Conservation (phyloP, 2,888 invertebrate species). For the Neelides folsomi region DNA sequence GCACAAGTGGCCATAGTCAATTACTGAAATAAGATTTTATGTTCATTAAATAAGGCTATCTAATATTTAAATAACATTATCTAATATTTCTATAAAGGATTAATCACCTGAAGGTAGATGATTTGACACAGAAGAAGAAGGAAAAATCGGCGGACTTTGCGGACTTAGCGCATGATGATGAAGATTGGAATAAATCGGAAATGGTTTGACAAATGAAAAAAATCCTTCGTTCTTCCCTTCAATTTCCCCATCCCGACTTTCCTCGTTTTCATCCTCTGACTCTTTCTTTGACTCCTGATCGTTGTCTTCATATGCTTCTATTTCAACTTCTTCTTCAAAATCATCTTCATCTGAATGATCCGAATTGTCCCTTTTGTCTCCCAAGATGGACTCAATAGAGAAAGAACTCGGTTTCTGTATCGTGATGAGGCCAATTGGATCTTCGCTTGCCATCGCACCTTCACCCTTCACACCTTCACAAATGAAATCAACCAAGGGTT, state of each 20-base stretch:
- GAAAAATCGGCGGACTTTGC: not conserved
- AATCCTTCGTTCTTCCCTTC: constrained; percentile 1
- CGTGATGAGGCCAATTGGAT: not conserved
- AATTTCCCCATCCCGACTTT: constrained; percentile 1
- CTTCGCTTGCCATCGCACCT: not conserved
- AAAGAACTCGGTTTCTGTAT: constrained; percentile 10
- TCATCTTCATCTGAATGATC: constrained; percentile 8
- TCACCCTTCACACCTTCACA: not conserved
- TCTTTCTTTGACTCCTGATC: constrained; percentile 4
- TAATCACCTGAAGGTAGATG: not conserved
- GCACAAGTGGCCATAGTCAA: constrained; percentile 17
- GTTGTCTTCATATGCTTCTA: not conserved
- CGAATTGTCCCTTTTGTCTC: not conserved
- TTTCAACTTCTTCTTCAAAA: constrained; percentile 9
- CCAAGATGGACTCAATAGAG: constrained; percentile 24
- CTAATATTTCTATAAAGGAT: not conserved
- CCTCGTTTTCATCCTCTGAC: constrained; percentile 5
- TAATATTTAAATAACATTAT: too few relatives aligned
- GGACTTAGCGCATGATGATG: not conserved
- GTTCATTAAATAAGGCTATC: too few relatives aligned
- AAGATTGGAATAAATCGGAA: constrained; percentile 20
- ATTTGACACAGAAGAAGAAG: not conserved
- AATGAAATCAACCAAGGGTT: not conserved
- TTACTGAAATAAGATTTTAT: constrained; percentile 1
- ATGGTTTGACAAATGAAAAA: constrained; percentile 19